Base-by-base conservation (phyloP, 2,113 vertebrate genomes). In the Sinocyclocheilus maitianheensis region DNA sequence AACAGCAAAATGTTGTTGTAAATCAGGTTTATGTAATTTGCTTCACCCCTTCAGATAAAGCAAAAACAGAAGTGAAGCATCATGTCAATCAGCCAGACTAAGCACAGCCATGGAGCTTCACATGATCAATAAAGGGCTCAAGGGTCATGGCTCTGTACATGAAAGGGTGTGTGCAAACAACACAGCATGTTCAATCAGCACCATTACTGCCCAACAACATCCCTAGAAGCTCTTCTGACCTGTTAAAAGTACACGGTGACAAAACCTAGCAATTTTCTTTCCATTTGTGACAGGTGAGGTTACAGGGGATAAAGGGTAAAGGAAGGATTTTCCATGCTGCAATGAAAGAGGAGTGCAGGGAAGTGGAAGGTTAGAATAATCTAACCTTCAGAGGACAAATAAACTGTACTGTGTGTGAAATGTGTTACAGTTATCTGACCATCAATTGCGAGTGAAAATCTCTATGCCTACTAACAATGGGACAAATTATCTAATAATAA, bases 141-240 rank as follows among this genome's bases (percentile, higher is more conserved):
- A 75, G 46, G 84, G 63, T 80, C 43, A 71, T 2, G 4, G 43
- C 67, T 62, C 77, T 80, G 55, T 75, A 75, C 65, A 86, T 72
- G 78, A 81, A 85, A 80, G 76, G 43, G 84, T 80, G 84, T 67
- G 62, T 77, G 75, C 58, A 60, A 81, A 80, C 84, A 80, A 58
- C 51, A 81, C 67, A 55, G 71, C 71, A 51, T 62, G 53, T 62
- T 86, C 78, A 86, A 51, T 86, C 51, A 81, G 69, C 26, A 65
- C 37, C 48, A 62, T 65, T 77, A 75, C 72, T 75, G 40, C 22
- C 75, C 46, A 51, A 30, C 84, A 69, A 26, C 78, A 77, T 72
- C 81, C 48, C 84, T 37, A 81, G 69, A 80, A 81, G 65, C 65
- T 71, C 65, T 24, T 30, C 84, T 86, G 84, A 74, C 51, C 62